Evolutionary conservation across 2,888 invertebrate genomes (phyloP).

Genomic region (Stenotaenia linearis): DNA sequence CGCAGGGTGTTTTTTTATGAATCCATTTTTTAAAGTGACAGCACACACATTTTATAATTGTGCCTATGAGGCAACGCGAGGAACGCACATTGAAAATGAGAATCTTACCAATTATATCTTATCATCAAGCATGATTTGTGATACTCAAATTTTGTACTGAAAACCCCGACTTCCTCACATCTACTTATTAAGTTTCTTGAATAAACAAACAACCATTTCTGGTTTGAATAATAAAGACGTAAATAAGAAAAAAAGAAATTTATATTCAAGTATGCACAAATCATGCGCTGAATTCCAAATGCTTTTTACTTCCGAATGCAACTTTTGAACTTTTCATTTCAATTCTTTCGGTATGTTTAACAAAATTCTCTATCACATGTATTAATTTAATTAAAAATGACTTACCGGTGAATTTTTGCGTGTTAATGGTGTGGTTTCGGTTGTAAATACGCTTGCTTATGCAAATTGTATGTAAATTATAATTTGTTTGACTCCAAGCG

Average conservation of each 20-base stretch:
- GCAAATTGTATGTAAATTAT: too few relatives aligned
- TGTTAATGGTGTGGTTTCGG: too few relatives aligned
- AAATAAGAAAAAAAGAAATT: neutral
- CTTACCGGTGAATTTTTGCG: too few relatives aligned
- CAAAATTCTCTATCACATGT: too few relatives aligned
- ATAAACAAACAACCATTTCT: neutral
- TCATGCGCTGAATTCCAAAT: neutral
- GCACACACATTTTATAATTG: conserved; percentile 5
- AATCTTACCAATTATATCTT: neutral
- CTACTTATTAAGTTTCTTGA: neutral
- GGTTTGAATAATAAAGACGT: neutral
- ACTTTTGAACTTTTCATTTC: neutral
- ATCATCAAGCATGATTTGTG: neutral
- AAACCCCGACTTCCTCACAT: neutral
- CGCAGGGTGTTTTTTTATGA: conserved; percentile 4
- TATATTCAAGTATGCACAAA: neutral
- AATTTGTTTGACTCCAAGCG: too few relatives aligned
- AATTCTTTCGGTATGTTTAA: too few relatives aligned
- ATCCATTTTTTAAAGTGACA: conserved; percentile 9
- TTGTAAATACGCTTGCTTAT: too few relatives aligned
- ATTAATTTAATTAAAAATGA: too few relatives aligned
- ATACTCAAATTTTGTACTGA: neutral
- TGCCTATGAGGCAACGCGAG: neutral
- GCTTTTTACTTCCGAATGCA: neutral
- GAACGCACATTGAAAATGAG: neutral